Conservation (phyloP, 2,888 invertebrate species). For the Euphydryas editha region DNA sequence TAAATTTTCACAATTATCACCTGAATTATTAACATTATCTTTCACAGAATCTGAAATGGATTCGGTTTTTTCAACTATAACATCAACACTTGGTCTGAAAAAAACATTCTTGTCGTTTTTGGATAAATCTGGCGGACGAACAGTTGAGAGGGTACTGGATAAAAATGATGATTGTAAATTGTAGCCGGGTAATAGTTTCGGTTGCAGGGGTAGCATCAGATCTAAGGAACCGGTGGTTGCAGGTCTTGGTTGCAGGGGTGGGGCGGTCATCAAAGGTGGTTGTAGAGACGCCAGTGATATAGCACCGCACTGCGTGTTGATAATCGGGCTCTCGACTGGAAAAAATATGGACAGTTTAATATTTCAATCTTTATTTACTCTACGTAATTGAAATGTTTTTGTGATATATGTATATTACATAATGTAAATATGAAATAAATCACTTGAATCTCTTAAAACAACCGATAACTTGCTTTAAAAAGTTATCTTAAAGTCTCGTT, state of each 20-base stretch:
- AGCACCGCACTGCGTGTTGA: slow-evolving; percentile 75
- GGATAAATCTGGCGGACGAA: slow-evolving; percentile 69
- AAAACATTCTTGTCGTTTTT: slow-evolving; percentile 51
- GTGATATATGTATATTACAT: neutral
- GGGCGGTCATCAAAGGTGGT: slow-evolving; percentile 80
- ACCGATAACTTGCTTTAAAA: neutral
- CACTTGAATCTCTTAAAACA: neutral
- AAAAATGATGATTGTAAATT: slow-evolving; percentile 76
- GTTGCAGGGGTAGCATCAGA: slow-evolving; percentile 88
- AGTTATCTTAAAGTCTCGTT: slow-evolving; percentile 22
- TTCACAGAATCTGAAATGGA: slow-evolving; percentile 49
- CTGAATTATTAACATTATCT: slow-evolving; percentile 52
- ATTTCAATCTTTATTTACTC: neutral
- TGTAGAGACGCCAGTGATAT: slow-evolving; percentile 81
- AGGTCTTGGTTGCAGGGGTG: slow-evolving; percentile 87
- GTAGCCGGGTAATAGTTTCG: slow-evolving; percentile 85
- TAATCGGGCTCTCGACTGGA: slow-evolving; percentile 83
- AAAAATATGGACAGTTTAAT: slow-evolving; percentile 47
- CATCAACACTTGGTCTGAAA: slow-evolving; percentile 66
- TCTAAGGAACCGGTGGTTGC: slow-evolving; percentile 88
- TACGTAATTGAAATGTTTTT: neutral
- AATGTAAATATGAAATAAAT: neutral
- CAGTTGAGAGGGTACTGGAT: slow-evolving; percentile 80
- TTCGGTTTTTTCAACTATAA: slow-evolving; percentile 69
- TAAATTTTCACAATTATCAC: slow-evolving; percentile 57